Base-by-base conservation (phyloP, 2,113 vertebrate genomes). In the Colius striatus region DNA sequence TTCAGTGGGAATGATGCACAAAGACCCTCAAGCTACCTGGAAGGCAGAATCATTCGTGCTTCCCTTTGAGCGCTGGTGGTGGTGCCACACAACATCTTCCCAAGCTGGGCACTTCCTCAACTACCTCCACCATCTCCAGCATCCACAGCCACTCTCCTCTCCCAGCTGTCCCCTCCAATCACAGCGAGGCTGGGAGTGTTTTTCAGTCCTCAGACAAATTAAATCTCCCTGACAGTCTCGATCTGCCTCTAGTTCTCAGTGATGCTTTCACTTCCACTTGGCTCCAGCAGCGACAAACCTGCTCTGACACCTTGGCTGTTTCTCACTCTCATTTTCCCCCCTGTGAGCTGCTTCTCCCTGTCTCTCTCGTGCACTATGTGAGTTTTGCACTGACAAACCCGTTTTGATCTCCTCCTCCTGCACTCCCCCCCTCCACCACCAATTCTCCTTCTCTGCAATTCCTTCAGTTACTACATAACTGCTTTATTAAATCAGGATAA, bases 141-240 rank as follows among this genome's bases (percentile, higher is more conserved):
- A 65, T 8, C 34, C 26, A 9, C 17, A 3, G 4, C 30, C 32
- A 30, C 65, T 82, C 84, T 38, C 84, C 86, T 43, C 13, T 74
- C 82, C 79, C 79, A 4, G 78, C 94, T 92, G 95, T 92, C 94
- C 38, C 8, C 91, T 89, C 89, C 97, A 84, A 8, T 60, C 93
- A 75, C 95, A 51, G n/a, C 0, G 1, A 38, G 81, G 66, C 67
- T 13, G 47, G 22, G 75, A 88, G 96, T 87, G 96, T 96, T 98
- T 97, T 41, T 97, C 94, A 94, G 96, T 97, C 97, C 97, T 97
- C 95, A 93, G 95, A 97, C 91, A 97, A 98, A 98, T 98, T 98
- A 98, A 99, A 98, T 98, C 98, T 98, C 98, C 93, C 98, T 98
- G 99, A 99, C 98, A 99, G 98, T 94, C 98, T 98, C 97, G 97